Evolutionary conservation across 2,113 vertebrate genomes (phyloP).

Genomic region (Fulica atra): DNA sequence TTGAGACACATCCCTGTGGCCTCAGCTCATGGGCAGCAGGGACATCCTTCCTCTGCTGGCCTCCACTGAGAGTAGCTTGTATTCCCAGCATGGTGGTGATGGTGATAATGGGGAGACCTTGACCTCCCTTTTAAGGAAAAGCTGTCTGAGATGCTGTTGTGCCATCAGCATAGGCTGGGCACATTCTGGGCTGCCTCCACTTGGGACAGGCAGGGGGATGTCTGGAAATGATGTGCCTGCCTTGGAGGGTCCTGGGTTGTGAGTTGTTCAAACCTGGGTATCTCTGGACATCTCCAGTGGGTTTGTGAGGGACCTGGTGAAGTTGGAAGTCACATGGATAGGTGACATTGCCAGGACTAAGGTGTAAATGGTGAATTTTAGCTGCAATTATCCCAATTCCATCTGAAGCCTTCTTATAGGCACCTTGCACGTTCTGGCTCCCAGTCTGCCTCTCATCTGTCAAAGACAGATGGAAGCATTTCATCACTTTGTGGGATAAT

Average conservation of each 20-base stretch:
- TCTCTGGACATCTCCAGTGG: neutral
- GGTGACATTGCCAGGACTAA: neutral
- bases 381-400: neutral
- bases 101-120: neutral
- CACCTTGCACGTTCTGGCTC: neutral
- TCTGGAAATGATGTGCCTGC: neutral
- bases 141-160: neutral
- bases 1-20: neutral
- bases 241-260: neutral
- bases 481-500: neutral
- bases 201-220: neutral
- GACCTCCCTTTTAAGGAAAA: neutral
- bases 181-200: neutral
- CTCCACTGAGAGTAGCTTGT: neutral
- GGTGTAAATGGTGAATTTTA: neutral
- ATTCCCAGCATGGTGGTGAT: neutral
- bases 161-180: neutral
- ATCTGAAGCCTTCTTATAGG: neutral
- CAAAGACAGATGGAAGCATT: neutral
- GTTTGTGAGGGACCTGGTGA: neutral
- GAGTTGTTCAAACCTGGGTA: neutral
- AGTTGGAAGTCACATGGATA: neutral
- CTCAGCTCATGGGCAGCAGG: accelerated
- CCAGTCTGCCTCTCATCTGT: neutral
- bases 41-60: neutral